A percentile compares a stretch with the other conserved stretches of the same genome.
Evolutionary conservation across 2,797 vertebrate genomes (phyloP).

Genomic region (Gephyroberyx darwinii): DNA sequence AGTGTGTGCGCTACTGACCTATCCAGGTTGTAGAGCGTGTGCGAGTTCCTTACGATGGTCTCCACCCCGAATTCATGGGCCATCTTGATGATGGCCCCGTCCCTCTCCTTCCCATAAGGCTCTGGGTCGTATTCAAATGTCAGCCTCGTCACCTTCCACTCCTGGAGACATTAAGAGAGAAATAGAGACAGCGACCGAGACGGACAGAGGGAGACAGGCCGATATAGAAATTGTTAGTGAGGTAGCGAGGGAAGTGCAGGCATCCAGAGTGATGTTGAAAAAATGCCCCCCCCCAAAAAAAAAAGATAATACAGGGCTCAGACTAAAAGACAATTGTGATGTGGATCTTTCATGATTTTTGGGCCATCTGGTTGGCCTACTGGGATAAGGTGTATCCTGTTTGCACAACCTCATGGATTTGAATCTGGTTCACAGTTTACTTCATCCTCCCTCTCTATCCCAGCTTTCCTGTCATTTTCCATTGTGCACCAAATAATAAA

Average conservation of each 20-base stretch:
- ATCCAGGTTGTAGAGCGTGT: conserved; percentile 95
- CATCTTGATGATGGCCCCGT: conserved; percentile 94
- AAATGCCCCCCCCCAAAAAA: too few species aligned
- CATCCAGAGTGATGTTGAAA: too few species aligned
- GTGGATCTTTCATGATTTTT: too few species aligned
- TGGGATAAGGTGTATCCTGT: too few species aligned
- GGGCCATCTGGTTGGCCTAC: too few species aligned
- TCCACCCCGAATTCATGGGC: conserved; percentile 95
- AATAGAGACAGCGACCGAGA: conserved; percentile 17
- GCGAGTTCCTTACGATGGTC: conserved; percentile 90
- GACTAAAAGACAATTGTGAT: too few species aligned
- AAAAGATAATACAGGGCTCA: too few species aligned
- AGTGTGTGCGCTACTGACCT: conserved; percentile 76
- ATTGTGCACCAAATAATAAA: too few species aligned
- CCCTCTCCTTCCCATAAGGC: conserved; percentile 94
- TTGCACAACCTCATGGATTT: too few species aligned
- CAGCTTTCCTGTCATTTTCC: too few species aligned
- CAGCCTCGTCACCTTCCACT: conserved; percentile 93
- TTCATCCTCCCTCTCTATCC: too few species aligned
- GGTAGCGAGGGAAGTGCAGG: not conserved
- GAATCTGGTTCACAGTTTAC: too few species aligned
- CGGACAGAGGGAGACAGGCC: not conserved
- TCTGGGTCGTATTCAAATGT: conserved; percentile 97
- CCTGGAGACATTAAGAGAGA: conserved; percentile 74
- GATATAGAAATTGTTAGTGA: conserved; percentile 5